Conservation (phyloP, 2,797 vertebrate genomes). For the Pelobates cultripes region DNA sequence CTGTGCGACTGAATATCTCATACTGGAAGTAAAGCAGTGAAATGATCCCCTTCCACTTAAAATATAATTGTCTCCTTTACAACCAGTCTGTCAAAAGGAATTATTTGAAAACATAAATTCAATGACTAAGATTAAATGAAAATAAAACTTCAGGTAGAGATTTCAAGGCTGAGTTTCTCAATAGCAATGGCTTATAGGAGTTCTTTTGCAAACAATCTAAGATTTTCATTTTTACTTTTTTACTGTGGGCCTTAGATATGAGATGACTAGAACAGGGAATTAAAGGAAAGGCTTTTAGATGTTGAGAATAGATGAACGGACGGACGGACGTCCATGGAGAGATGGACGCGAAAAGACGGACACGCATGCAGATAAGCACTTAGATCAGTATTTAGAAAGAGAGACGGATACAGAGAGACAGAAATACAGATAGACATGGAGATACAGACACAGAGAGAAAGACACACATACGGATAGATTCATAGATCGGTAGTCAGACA, state of each 20-base stretch:
- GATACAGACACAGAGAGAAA: no score
- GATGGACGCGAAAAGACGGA: no score
- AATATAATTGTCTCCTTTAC: slow-evolving; percentile 40
- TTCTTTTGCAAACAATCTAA: neutral
- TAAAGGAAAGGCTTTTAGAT: neutral
- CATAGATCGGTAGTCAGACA: no score
- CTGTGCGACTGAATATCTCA: slow-evolving; percentile 3
- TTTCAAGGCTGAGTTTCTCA: slow-evolving; percentile 4
- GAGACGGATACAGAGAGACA: no score
- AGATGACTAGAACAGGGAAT: neutral
- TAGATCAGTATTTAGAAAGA: no score
- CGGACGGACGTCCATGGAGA: neutral
- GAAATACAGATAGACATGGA: no score
- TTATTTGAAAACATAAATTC: slow-evolving; percentile 36
- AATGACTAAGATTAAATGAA: slow-evolving; percentile 24
- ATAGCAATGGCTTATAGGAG: neutral
- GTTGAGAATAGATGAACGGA: neutral
- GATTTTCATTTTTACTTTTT: neutral
- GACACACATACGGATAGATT: no score
- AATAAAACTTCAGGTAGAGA: slow-evolving; percentile 12
- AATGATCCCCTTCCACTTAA: slow-evolving; percentile 24
- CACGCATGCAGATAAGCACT: neutral
- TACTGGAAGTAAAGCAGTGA: neutral
- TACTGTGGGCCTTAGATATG: neutral
- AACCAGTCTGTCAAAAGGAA: slow-evolving; percentile 34